A percentile compares a stretch with the other conserved stretches of the same genome.
Evolutionary conservation across 2,797 vertebrate genomes (phyloP).

Genomic region (Okamejei kenojei): DNA sequence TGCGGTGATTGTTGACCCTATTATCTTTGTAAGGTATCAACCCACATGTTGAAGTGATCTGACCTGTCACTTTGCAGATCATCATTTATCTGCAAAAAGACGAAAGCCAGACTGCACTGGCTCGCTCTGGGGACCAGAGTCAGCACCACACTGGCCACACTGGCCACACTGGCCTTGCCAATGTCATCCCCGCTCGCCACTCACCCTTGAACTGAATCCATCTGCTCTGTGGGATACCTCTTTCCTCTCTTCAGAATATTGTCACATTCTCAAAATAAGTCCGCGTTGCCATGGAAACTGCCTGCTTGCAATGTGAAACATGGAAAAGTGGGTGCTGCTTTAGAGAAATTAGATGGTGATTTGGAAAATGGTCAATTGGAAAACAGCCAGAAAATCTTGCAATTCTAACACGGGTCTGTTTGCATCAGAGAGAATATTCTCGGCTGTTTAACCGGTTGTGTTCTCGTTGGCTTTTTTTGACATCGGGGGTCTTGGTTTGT

Average conservation of each 20-base stretch:
- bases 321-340: neutral
- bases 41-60: no score
- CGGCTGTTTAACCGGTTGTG: neutral
- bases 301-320: constrained; percentile 17
- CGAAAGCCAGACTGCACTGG: no score
- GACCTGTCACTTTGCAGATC: no score
- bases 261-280: constrained; percentile 8
- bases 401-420: neutral
- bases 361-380: neutral
- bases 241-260: neutral
- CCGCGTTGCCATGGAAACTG: neutral
- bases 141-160: no score
- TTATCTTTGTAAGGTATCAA: no score
- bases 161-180: no score
- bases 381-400: neutral
- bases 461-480: neutral
- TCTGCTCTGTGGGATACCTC: neutral
- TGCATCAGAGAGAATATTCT: neutral
- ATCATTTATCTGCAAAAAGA: no score
- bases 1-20: no score
- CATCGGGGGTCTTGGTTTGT: no score
- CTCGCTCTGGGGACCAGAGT: no score
- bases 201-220: neutral
- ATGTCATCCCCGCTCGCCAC: neutral
- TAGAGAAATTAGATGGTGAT: constrained; percentile 14